phyloP scores from a whole-genome alignment of 1,140 invertebrate genomes.

The Drosophila subpulchrella region DNA sequence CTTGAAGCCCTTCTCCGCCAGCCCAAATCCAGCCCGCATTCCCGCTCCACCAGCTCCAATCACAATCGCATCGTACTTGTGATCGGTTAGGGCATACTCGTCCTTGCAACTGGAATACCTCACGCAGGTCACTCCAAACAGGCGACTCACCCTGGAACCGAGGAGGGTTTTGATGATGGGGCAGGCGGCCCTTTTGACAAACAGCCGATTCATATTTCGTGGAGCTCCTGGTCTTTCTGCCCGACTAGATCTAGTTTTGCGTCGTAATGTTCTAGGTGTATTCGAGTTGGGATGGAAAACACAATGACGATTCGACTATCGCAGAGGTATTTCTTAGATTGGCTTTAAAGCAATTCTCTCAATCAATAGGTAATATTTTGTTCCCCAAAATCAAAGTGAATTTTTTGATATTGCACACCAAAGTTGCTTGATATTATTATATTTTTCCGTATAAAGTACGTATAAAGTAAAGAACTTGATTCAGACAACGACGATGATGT shows the following conservation, averaged over 20 bases:
- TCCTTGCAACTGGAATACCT: background rate
- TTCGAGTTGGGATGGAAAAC: background rate
- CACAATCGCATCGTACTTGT: conserved; percentile 96
- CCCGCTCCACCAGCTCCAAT: conserved; percentile 97
- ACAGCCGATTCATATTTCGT: conserved; percentile 19
- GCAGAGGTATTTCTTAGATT: background rate
- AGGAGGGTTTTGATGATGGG: background rate
- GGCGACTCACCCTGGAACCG: background rate
- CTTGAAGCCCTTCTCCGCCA: conserved; percentile 95
- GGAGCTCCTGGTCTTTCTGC: background rate
- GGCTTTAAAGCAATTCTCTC: no score
- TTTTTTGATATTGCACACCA: no score
- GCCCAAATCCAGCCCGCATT: conserved; percentile 94
- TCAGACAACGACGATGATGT: no score
- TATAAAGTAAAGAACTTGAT: no score
- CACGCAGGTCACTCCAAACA: conserved; percentile 14
- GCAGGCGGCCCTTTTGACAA: background rate
- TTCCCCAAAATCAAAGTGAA: background rate
- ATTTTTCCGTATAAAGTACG: no score
- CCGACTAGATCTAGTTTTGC: background rate
- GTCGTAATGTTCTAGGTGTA: background rate
- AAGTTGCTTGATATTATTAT: no score
- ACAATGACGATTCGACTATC: background rate
- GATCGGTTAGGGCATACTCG: conserved; percentile 87
- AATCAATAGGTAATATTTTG: background rate